Conservation (phyloP, 1,140 invertebrate genomes). For the Steinernema feltiae region DNA sequence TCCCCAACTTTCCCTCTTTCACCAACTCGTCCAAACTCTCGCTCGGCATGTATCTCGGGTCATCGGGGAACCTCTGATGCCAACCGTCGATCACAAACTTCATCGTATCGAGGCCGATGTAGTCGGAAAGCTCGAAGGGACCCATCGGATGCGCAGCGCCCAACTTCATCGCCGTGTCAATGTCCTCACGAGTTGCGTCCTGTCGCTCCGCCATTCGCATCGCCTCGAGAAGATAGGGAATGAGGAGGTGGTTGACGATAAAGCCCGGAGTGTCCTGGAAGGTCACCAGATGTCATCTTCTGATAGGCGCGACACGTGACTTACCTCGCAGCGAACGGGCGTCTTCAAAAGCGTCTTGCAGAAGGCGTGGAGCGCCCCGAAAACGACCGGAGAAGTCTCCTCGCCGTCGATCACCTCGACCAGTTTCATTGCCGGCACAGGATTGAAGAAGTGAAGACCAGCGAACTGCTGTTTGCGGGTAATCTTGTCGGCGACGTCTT, state of each 20-base stretch:
- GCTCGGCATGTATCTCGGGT: constrained; percentile 69
- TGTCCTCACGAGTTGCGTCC: constrained; percentile 59
- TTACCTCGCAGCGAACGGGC: constrained; percentile 4
- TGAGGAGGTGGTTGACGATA: constrained; percentile 74
- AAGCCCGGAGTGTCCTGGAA: constrained; percentile 73
- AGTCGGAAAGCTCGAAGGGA: constrained; percentile 62
- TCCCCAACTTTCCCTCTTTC: constrained; percentile 72
- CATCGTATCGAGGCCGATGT: constrained; percentile 63
- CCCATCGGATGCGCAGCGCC: constrained; percentile 63
- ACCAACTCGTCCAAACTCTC: constrained; percentile 70
- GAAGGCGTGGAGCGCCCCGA: background rate
- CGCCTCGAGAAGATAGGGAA: constrained; percentile 72
- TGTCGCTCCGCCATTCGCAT: constrained; percentile 71
- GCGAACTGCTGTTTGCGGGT: constrained; percentile 66
- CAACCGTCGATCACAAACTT: constrained; percentile 66
- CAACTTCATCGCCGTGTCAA: constrained; percentile 63
- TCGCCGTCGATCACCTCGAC: constrained; percentile 64
- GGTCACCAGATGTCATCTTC: constrained; percentile 26
- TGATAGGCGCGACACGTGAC: background rate
- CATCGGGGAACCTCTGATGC: constrained; percentile 71
- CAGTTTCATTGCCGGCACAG: constrained; percentile 80
- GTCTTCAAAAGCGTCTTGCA: background rate
- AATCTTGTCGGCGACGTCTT: constrained; percentile 68
- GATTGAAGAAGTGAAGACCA: constrained; percentile 84
- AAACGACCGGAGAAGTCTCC: background rate